Evolutionary conservation across 2,797 vertebrate species (phyloP).

Genomic region (Capromys pilorides): DNA sequence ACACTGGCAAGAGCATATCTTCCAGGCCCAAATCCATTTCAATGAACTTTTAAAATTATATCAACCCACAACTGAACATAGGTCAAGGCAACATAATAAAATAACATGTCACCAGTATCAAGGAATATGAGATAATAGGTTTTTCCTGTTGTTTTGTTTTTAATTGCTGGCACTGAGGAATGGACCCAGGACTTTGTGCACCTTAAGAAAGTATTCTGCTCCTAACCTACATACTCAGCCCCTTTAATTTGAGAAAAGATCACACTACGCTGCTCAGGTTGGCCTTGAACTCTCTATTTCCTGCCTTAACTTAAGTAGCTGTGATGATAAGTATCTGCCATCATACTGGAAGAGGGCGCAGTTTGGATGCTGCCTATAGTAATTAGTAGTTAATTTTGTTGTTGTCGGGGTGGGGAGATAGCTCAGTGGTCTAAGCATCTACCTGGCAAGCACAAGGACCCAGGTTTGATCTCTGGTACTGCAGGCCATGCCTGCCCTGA

Average conservation of each 20-base stretch:
- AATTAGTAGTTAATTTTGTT: background rate
- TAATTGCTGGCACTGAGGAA: background rate
- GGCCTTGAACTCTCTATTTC: background rate
- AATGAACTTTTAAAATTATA: background rate
- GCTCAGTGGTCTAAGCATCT: no score
- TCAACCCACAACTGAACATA: background rate
- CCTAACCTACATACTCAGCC: background rate
- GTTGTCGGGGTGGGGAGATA: background rate
- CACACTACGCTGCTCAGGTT: background rate
- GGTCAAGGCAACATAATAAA: background rate
- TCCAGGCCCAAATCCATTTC: background rate
- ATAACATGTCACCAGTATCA: background rate
- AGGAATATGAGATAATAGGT: background rate
- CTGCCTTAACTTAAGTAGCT: background rate
- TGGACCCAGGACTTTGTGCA: background rate
- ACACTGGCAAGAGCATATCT: background rate
- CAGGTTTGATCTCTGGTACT: no score
- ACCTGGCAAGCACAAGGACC: no score
- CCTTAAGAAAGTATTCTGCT: background rate
- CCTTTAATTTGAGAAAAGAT: background rate
- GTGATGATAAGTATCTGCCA: no score
- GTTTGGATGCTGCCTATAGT: background rate
- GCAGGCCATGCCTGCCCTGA: no score
- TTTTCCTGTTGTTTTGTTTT: background rate
- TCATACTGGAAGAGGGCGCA: background rate